Conservation (phyloP, 2,888 invertebrate species). For the Drosophila siamana region DNA sequence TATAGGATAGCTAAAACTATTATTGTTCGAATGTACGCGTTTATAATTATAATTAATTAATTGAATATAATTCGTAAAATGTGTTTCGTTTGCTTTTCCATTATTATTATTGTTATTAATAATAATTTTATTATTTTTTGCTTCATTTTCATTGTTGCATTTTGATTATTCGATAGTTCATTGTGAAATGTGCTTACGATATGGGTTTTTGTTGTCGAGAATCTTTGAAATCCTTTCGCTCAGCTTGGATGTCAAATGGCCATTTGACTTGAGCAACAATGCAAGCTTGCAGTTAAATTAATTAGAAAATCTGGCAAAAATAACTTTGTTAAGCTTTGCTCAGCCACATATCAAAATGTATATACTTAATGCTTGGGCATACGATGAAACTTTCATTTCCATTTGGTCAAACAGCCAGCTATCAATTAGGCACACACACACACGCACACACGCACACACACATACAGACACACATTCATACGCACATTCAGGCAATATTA, state of each 20-base stretch:
- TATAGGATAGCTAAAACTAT: conserved; percentile 70
- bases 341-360: conserved; percentile 23
- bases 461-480: no score
- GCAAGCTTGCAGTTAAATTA: conserved; percentile 39
- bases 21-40: conserved; percentile 73
- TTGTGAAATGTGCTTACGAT: conserved; percentile 50
- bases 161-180: conserved; percentile 63
- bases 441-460: conserved; percentile 8
- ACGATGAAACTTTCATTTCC: conserved; percentile 60
- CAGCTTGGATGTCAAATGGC: not conserved
- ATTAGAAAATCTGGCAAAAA: conserved; percentile 23
- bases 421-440: conserved; percentile 54
- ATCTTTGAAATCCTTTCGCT: not conserved
- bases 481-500: conserved; percentile 21
- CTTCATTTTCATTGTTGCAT: conserved; percentile 44
- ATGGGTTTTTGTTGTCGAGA: conserved; percentile 17
- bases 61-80: conserved; percentile 49
- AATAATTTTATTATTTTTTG: conserved; percentile 6
- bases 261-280: conserved; percentile 20
- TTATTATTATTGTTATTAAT: not conserved
- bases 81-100: conserved; percentile 5
- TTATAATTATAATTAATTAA: conserved; percentile 31
- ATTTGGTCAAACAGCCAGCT: conserved; percentile 60
- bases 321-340: conserved; percentile 60
- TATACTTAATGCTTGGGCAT: conserved; percentile 26